phyloP scores from a whole-genome alignment of 2,113 vertebrate species.

The Diadophis punctatus region DNA sequence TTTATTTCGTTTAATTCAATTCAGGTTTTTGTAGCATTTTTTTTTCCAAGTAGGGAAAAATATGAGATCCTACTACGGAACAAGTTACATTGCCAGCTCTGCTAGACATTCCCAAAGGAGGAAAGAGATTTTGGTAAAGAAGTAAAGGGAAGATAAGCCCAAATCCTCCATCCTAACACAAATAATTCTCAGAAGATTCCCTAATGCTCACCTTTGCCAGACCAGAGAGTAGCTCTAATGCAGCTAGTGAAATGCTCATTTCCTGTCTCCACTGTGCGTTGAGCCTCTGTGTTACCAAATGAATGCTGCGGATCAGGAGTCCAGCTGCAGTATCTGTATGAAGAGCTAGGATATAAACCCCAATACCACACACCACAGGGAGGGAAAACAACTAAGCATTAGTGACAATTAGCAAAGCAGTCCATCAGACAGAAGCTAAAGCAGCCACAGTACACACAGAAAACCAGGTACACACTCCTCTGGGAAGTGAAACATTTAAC shows the following conservation, averaged over 20 bases:
- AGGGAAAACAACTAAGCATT: conserved; percentile 84
- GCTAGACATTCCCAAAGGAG: not conserved
- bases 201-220: conserved; percentile 85
- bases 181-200: rapidly evolving
- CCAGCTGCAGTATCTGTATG: conserved; percentile 95
- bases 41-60: not conserved
- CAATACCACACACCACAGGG: conserved; percentile 81
- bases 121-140: not conserved
- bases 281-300: conserved; percentile 93
- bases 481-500: not conserved
- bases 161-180: not conserved
- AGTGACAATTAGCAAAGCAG: conserved; percentile 80
- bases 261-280: conserved; percentile 93
- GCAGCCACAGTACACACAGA: conserved; percentile 67
- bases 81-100: not conserved
- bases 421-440: conserved; percentile 68
- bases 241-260: conserved; percentile 94
- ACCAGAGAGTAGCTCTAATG: conserved; percentile 90
- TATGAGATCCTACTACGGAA: not conserved
- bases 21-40: not conserved
- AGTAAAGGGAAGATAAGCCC: not conserved
- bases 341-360: conserved; percentile 95
- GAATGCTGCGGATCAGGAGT: conserved; percentile 93
- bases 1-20: not conserved
- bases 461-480: conserved; percentile 38